Evolutionary conservation across 2,797 vertebrate genomes (phyloP).

Genomic region (Sparus aurata): DNA sequence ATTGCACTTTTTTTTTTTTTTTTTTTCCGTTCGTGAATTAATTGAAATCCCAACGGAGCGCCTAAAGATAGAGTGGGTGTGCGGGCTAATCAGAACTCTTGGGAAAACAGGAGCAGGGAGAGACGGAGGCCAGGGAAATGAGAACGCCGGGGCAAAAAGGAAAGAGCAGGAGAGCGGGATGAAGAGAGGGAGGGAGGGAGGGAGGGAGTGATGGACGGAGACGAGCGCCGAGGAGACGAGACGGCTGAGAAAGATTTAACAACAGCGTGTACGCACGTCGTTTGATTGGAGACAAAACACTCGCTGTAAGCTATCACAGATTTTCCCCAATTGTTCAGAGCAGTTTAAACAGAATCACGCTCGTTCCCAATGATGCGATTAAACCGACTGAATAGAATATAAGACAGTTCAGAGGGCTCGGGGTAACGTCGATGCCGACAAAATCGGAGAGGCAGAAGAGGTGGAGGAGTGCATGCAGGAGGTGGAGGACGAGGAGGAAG

Average conservation of each 20-base stretch:
- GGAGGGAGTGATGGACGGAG: constrained; percentile 41
- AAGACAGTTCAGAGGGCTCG: too few species aligned
- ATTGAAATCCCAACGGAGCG: constrained; percentile 77
- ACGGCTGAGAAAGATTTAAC: constrained; percentile 29
- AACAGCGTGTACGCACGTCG: constrained; percentile 8
- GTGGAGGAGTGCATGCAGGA: too few species aligned
- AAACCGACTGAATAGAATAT: too few species aligned
- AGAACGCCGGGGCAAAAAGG: constrained; percentile 44
- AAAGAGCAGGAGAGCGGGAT: constrained; percentile 40
- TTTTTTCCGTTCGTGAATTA: constrained; percentile 62
- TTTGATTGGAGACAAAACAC: constrained; percentile 35
- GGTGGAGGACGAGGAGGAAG: too few species aligned
- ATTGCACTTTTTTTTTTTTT: constrained; percentile 73
- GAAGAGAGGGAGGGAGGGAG: constrained; percentile 34
- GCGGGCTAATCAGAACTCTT: constrained; percentile 80
- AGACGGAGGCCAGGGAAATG: constrained; percentile 68
- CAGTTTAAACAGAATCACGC: too few species aligned
- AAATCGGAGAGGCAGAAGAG: too few species aligned
- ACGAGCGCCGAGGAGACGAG: constrained; percentile 41
- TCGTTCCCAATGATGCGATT: too few species aligned
- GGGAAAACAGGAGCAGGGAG: constrained; percentile 71
- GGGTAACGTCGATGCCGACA: too few species aligned
- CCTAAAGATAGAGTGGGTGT: constrained; percentile 81
- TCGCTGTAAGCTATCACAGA: constrained; percentile 18
- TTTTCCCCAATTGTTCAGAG: too few species aligned